Evolutionary conservation across 35 echinoderm and acorn worm species (phyloP).

Genomic region (Heliocidaris tuberculata): DNA sequence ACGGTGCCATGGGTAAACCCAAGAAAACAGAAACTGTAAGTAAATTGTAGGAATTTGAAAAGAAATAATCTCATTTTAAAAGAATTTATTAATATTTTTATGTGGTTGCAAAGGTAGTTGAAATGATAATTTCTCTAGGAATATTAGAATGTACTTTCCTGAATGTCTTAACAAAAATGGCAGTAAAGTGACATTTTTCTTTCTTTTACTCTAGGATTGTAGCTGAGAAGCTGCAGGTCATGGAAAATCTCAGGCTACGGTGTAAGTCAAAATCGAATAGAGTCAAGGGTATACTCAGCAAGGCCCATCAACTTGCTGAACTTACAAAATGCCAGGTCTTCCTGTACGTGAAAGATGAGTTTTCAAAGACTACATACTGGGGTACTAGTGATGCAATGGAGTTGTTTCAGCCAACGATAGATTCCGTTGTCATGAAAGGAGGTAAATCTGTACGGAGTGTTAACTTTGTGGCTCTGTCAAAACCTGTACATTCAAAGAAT

Average conservation of each 20-base stretch:
- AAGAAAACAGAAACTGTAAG: no score
- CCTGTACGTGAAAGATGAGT: not conserved
- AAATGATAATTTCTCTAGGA: no score
- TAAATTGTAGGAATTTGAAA: no score
- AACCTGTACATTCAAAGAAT: not conserved
- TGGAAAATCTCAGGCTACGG: not conserved
- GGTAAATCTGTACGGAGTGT: not conserved
- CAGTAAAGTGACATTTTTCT: not conserved
- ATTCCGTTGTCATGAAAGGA: not conserved
- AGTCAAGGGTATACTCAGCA: not conserved
- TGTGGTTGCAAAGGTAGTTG: no score
- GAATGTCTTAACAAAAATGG: no score
- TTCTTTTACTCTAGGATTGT: not conserved
- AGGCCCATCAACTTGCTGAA: not conserved
- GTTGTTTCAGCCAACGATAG: not conserved
- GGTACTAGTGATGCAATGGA: not conserved
- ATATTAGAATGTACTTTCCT: no score
- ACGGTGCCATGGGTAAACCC: no score
- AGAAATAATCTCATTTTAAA: no score
- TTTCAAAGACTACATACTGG: constrained; percentile 24
- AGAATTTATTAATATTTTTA: no score
- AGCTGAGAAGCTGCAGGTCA: not conserved
- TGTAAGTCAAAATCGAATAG: not conserved
- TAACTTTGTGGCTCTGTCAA: not conserved
- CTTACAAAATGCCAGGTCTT: constrained; percentile 1